Evolutionary conservation across 2,113 vertebrate species (phyloP).

Genomic region (Sakesphorus luctuosus): DNA sequence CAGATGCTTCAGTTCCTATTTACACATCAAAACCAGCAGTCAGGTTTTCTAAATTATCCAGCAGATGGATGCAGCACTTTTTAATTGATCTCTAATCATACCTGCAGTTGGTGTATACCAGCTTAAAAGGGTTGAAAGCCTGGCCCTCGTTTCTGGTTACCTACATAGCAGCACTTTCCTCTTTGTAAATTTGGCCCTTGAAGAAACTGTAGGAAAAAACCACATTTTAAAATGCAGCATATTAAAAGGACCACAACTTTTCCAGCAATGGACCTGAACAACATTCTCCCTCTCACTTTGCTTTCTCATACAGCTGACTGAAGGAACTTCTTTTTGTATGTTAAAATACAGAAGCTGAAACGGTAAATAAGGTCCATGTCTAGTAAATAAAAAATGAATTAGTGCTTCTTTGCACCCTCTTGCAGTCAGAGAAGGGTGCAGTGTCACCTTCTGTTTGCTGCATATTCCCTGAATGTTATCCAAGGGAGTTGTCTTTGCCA

Average conservation of each 20-base stretch:
- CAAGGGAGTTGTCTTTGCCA: not conserved
- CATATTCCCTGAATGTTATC: not conserved
- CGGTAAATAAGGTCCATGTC: not conserved
- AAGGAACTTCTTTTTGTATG: not conserved
- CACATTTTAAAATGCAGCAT: not conserved
- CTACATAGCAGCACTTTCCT: not conserved
- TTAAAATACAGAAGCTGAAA: not conserved
- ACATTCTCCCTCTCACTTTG: not conserved
- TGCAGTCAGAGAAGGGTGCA: not conserved
- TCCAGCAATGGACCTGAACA: not conserved
- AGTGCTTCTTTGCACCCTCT: not conserved
- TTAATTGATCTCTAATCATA: not conserved
- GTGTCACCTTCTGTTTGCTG: constrained; percentile 18
- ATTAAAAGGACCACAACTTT: not conserved
- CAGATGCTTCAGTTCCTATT: not conserved
- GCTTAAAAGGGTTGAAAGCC: not conserved
- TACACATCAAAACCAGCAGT: not conserved
- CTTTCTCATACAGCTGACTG: not conserved
- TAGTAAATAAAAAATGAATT: not conserved
- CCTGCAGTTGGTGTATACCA: not conserved
- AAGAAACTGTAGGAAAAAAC: not conserved
- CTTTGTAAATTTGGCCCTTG: not conserved
- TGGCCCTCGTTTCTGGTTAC: not conserved
- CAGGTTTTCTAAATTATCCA: not conserved
- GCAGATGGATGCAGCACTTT: not conserved